These are phyloP conservation scores for Gryllus bimaculatus DNA, from an alignment of 1,140 invertebrate species.

Conservation along the genomic window DNA sequence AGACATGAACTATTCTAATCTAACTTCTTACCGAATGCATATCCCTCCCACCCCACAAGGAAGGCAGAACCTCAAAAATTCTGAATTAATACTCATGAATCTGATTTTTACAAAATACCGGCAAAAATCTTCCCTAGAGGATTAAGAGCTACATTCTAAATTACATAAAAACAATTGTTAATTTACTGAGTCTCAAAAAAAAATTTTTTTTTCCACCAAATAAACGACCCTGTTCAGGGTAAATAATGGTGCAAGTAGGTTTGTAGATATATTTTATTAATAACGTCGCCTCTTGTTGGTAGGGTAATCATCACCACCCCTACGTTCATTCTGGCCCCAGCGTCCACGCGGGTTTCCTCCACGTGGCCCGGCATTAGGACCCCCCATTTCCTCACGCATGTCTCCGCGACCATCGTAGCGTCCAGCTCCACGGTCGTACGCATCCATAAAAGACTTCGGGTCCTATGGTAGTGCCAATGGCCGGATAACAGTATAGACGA, in stretches of 20 bases:
- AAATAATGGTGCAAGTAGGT: background rate
- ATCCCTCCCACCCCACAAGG: background rate
- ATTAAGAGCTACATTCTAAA: background rate
- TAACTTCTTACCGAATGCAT: background rate
- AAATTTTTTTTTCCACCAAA: background rate
- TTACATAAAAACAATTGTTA: background rate
- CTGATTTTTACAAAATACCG: background rate
- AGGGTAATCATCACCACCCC: constrained; percentile 17
- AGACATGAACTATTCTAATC: background rate
- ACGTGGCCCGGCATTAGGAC: constrained; percentile 15
- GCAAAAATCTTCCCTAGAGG: background rate
- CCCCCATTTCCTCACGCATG: constrained; percentile 18
- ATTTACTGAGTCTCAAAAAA: background rate
- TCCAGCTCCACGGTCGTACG: constrained; percentile 18
- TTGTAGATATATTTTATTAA: constrained; percentile 7
- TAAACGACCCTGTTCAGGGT: background rate
- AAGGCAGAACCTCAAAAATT: background rate
- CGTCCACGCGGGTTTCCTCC: constrained; percentile 21
- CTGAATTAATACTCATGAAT: background rate
- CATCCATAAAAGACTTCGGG: constrained; percentile 20
- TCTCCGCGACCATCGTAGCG: constrained; percentile 19
- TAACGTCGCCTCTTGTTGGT: constrained; percentile 19
- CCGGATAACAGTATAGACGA: background rate
- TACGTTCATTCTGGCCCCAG: constrained; percentile 15
- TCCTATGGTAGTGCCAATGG: constrained; percentile 12